phyloP scores from a whole-genome alignment of 2,888 invertebrate genomes.

The Torymus texanus region DNA sequence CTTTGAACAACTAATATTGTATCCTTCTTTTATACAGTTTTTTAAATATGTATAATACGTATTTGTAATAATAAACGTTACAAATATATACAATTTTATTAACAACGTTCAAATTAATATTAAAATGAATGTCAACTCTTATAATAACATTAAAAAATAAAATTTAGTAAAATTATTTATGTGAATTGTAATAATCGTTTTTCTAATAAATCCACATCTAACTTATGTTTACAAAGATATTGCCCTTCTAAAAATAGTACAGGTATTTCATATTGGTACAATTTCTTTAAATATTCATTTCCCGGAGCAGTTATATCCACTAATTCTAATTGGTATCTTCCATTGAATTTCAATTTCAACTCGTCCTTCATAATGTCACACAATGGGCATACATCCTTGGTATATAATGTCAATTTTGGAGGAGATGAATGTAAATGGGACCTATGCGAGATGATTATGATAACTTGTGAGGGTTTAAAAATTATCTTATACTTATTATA shows the following conservation, averaged over 20 bases:
- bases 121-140: neutral
- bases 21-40: no score
- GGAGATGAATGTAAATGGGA: constrained; percentile 65
- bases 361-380: constrained; percentile 87
- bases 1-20: no score
- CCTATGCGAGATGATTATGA: constrained; percentile 61
- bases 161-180: constrained; percentile 5
- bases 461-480: no score
- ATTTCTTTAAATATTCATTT: constrained; percentile 83
- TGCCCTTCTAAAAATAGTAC: constrained; percentile 90
- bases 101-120: no score
- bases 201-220: constrained; percentile 79
- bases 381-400: constrained; percentile 87
- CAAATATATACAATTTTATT: no score
- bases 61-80: no score
- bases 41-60: no score
- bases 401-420: constrained; percentile 86
- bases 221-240: constrained; percentile 86
- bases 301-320: constrained; percentile 86
- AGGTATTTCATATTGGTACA: constrained; percentile 91
- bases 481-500: constrained; percentile 3
- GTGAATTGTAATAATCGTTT: constrained; percentile 73
- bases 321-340: constrained; percentile 82
- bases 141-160: neutral
- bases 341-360: constrained; percentile 78